A percentile compares a stretch with the other conserved stretches of the same genome.
phyloP scores from a whole-genome alignment of 2,113 vertebrate species.

The Entomyzon cyanotis region DNA sequence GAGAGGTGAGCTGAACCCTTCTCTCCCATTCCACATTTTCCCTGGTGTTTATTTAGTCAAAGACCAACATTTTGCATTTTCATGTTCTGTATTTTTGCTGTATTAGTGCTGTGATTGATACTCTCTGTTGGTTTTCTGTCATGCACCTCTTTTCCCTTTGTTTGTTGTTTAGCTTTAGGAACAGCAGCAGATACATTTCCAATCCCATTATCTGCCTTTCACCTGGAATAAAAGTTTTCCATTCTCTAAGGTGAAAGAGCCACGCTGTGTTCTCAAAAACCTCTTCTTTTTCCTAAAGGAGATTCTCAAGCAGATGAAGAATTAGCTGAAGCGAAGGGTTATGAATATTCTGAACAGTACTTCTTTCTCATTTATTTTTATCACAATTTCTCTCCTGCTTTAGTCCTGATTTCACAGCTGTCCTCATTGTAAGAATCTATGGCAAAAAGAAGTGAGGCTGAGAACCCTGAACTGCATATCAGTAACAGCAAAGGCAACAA shows the following conservation, averaged over 20 bases:
- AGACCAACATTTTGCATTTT: not conserved
- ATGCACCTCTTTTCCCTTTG: not conserved
- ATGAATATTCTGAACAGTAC: not conserved
- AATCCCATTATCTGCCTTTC: not conserved
- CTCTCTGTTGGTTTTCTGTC: not conserved
- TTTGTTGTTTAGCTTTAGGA: not conserved
- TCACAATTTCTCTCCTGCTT: not conserved
- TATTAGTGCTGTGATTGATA: not conserved
- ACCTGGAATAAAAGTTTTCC: not conserved
- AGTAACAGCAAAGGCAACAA: not conserved
- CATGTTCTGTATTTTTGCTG: not conserved
- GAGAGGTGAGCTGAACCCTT: not conserved
- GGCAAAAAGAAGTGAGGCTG: not conserved
- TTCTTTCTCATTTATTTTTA: not conserved
- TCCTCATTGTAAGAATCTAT: not conserved
- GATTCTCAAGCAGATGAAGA: not conserved
- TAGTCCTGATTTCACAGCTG: not conserved
- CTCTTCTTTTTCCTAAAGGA: not conserved
- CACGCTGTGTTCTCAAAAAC: not conserved
- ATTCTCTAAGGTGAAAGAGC: not conserved
- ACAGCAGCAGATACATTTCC: not conserved
- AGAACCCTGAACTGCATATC: not conserved
- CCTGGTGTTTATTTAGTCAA: not conserved
- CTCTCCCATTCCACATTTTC: not conserved
- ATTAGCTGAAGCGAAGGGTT: not conserved